Percentiles rank a stretch among this genome's conserved stretches.
phyloP scores from a whole-genome alignment of 2,113 vertebrate genomes.

The Eurypyga helias region DNA sequence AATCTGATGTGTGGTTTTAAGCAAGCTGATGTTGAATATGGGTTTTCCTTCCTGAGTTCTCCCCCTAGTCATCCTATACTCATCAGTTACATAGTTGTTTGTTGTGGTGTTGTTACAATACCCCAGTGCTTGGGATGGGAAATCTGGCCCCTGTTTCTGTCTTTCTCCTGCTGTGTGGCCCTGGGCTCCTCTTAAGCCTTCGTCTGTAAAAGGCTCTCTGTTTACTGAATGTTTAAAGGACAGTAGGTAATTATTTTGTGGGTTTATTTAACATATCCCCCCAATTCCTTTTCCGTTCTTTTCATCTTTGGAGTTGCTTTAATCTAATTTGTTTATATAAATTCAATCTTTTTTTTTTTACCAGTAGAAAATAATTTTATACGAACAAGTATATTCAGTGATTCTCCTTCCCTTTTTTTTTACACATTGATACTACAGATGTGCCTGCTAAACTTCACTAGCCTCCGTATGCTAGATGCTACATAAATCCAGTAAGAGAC shows the following conservation, averaged over 20 bases:
- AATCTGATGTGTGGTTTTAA: not conserved
- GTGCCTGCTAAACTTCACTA: not conserved
- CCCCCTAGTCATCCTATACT: not conserved
- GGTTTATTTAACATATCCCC: not conserved
- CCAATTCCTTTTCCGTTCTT: not conserved
- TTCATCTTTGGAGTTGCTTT: not conserved
- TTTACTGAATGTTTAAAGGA: not conserved
- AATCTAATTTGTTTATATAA: not conserved
- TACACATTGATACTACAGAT: not conserved
- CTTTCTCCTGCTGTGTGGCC: not conserved
- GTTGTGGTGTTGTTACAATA: not conserved
- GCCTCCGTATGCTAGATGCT: not conserved
- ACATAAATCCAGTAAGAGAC: not conserved
- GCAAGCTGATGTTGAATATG: not conserved
- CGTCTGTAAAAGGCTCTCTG: not conserved
- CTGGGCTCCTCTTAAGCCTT: not conserved
- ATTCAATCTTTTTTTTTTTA: not conserved
- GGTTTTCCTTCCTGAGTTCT: not conserved
- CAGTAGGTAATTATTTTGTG: not conserved
- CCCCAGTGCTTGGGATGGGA: not conserved
- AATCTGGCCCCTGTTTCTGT: not conserved
- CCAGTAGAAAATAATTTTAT: not conserved
- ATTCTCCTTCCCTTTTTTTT: not conserved
- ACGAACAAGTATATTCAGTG: not conserved
- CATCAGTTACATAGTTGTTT: not conserved